Base-by-base conservation (phyloP, 2,888 invertebrate genomes). In the Ormyrus labotus region DNA sequence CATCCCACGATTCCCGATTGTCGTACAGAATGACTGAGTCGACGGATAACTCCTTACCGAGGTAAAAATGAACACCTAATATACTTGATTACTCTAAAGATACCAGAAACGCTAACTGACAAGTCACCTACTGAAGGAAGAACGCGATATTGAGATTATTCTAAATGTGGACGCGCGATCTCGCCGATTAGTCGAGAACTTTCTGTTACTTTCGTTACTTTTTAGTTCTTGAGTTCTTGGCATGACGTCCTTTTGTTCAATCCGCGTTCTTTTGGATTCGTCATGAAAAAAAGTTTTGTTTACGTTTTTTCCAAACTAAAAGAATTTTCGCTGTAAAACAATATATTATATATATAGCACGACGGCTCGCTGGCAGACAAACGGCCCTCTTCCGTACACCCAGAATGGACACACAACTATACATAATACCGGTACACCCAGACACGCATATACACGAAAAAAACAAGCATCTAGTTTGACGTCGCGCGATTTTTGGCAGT, bases 361-460 rank as follows among this genome's bases (percentile, higher is more conserved):
- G n/a, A 74, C 68, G 75, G 80, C 82, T 82, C 82, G 82, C 78
- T 82, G 80, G 80, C 81, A 73, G 72, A 81, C 70, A 77, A 82
- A 83, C 69, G 73, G 79, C 82, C 82, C 82, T 83, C 82, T 83
- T 83, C 82, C 82, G 82, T 83, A 83, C 82, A 81, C 61, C 65
- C 45, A 80, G 65, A 63, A 13, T 48, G 50, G 65, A 72, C 53
- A 69, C 63, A 68, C 55, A 34, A 34, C 34, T 4, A 34, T 4
- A 34, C 34, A 34, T 34, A 4, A 34, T 34, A 55, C 48, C 1
- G 55, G 64, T 51, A 64, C 63, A 73, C 51, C 34, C 50, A 69
- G 53, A 68, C 55, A 69, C 57, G 57, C 57, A n/a, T 11, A 51
- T 11, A 13, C 9, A 67, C 67, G 19, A 19, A 19, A 19, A 19